phyloP scores from a whole-genome alignment of 2,113 vertebrate genomes.

The Pogonocichla stellata region DNA sequence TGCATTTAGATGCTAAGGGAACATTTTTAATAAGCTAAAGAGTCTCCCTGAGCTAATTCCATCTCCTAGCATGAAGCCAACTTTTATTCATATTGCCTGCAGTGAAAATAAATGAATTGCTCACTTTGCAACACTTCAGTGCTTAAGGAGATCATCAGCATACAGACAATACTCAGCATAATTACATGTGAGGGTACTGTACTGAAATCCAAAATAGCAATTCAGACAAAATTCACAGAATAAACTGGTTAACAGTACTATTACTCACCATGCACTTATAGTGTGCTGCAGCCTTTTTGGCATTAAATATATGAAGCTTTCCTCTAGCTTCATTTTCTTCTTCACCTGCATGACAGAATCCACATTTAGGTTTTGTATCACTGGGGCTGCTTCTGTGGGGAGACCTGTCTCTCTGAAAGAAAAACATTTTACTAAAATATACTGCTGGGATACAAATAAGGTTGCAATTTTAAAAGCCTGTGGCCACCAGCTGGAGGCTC shows the following conservation, averaged over 20 bases:
- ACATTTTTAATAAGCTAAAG: slow-evolving; percentile 12
- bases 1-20: not conserved
- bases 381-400: slow-evolving; percentile 91
- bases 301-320: slow-evolving; percentile 93
- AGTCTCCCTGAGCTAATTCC: slow-evolving; percentile 41
- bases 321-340: slow-evolving; percentile 96
- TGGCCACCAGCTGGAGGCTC: slow-evolving; percentile 62
- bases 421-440: slow-evolving; percentile 68
- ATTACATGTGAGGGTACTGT: slow-evolving; percentile 1
- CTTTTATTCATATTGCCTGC: slow-evolving; percentile 18
- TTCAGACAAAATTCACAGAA: not conserved
- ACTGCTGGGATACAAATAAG: slow-evolving; percentile 57
- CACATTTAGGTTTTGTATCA: slow-evolving; percentile 94
- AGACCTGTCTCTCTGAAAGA: slow-evolving; percentile 91
- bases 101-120: slow-evolving; percentile 51
- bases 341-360: slow-evolving; percentile 97
- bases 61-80: slow-evolving; percentile 18
- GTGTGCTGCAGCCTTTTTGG: slow-evolving; percentile 97
- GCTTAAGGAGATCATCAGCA: slow-evolving; percentile 20
- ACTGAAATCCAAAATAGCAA: not conserved
- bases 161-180: slow-evolving; percentile 15
- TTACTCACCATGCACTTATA: slow-evolving; percentile 97
- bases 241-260: not conserved
- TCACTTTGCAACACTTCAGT: slow-evolving; percentile 4
- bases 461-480: slow-evolving; percentile 44